Base-by-base conservation (phyloP, 2,797 vertebrate genomes). In the Peromyscus attwateri region DNA sequence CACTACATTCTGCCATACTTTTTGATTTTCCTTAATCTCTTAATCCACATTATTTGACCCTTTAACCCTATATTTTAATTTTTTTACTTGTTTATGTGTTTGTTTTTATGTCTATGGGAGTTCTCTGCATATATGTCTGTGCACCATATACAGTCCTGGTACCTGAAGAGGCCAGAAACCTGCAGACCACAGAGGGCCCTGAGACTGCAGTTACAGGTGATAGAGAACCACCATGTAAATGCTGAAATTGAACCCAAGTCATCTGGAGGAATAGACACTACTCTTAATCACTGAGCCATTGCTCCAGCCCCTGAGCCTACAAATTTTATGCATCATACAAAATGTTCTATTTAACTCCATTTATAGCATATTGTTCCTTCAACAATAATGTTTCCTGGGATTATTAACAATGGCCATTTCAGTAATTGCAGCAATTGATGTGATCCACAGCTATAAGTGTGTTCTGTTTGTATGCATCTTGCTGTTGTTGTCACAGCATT, bases 21-120 rank as follows among this genome's bases (percentile, higher is more conserved):
- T 95, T 93, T 77, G 25, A 93, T 79, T 34, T 66, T 16, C 12
- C 4, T 92, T 81, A 31, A 55, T 73, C 64, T 93, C 13, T 73
- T 52, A 84, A 46, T 34, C 4, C 27, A 37, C 40, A 80, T 70
- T 57, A 66, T 87, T 68, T 70, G 43, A 52, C 31, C 13, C 29
- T 68, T 66, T 66, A 34, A 34, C 10, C 4, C 21, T 66, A 21
- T 46, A 34, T 46, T 46, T 31, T 84, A 84, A 25, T 10, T 62
- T 85, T 40, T 83, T 83, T 43, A 46, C 9, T 40, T 82, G 57
- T 57, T 80, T 77, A 31, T 31, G 31, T 85, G 1, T 66, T 64
- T 66, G 31, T n/a, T 66, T 66, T 57, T 70, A 43, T 75, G 6
- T 52, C 31, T n/a, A 52, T 85, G 43, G 34, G 16, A 14, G 12